These are phyloP conservation scores for Morelia viridis DNA, from an alignment of 2,797 vertebrate genomes.

Conservation along the genomic window DNA sequence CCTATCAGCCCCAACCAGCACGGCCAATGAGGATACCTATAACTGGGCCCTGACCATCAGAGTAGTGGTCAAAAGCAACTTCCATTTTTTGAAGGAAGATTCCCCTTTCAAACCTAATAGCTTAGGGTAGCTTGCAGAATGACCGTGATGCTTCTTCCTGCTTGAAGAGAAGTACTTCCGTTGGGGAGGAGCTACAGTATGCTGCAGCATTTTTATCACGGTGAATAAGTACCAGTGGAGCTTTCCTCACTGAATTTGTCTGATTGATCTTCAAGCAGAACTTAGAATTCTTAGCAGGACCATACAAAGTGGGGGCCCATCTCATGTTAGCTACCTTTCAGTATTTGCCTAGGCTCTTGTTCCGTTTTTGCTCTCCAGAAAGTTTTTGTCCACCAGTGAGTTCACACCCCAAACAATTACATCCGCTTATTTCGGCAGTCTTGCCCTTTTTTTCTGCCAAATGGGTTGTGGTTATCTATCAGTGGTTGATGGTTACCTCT, in stretches of 20 bases:
- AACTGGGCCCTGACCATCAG: neutral
- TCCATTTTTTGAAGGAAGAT: neutral
- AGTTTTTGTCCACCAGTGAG: neutral
- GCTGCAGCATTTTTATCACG: neutral
- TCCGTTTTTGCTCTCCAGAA: neutral
- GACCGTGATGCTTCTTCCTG: neutral
- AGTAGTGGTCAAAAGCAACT: neutral
- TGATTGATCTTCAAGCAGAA: neutral
- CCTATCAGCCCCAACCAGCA: neutral
- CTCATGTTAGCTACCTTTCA: neutral
- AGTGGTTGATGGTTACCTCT: neutral
- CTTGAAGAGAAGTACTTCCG: neutral
- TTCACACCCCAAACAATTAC: neutral
- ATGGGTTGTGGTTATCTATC: neutral
- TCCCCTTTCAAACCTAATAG: neutral
- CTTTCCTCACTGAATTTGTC: neutral
- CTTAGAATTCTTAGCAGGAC: neutral
- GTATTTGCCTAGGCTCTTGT: neutral
- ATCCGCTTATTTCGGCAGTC: neutral
- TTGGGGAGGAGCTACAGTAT: neutral
- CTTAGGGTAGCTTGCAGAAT: neutral
- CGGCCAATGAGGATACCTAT: neutral
- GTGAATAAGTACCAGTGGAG: neutral
- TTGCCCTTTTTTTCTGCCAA: neutral
- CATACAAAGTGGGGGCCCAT: neutral